Base-by-base conservation (phyloP, 2,888 invertebrate genomes). In the Lepidochitona cinerea region DNA sequence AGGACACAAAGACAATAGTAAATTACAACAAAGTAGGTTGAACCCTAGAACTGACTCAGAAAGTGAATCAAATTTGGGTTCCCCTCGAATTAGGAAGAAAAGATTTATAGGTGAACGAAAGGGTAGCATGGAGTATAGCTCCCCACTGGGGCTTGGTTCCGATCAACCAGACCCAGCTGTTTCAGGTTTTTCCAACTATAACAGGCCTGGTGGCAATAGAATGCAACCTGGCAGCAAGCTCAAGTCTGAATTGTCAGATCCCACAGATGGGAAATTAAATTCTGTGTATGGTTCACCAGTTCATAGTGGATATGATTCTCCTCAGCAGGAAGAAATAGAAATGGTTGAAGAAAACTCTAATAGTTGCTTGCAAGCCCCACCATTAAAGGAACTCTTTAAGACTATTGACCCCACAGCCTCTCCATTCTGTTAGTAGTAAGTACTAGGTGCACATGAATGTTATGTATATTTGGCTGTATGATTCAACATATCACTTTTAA, bases 331-430 rank as follows among this genome's bases (percentile, higher is more conserved):
- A 37, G 35, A 32, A 23, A 36, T 32, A 4, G 35, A 35, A 23
- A 18, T n/a, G 1, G n/a, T 23, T 36, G 12, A 59, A 23, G 23
- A 14, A 26, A 29, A 59, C n/a, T 9, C 29, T 18, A 7, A 9
- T 14, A 26, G 9, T 9, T 23, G 12, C 9, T 18, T n/a, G 68
- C 76, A 82, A 7, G 83, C 85, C 70, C 82, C 82, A 68, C 81
- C 85, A 36, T 78, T 90, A 32, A 90, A 89, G 78, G 89, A 89
- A 70, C 84, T 89, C 73, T 91, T 91, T 81, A 90, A 90, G 81
- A 89, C 89, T n/a, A 89, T 90, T 71, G 91, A 91, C 76, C 91
- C 91, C 0, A 91, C 91, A 23, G 91, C 90, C 1, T 91, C 91
- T 32, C 91, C 91, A 26, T 91, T 91, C 79, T 90, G 90, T 76